These are phyloP conservation scores for Drosophila birchii DNA, from an alignment of 2,888 invertebrate species.

Conservation along the genomic window DNA sequence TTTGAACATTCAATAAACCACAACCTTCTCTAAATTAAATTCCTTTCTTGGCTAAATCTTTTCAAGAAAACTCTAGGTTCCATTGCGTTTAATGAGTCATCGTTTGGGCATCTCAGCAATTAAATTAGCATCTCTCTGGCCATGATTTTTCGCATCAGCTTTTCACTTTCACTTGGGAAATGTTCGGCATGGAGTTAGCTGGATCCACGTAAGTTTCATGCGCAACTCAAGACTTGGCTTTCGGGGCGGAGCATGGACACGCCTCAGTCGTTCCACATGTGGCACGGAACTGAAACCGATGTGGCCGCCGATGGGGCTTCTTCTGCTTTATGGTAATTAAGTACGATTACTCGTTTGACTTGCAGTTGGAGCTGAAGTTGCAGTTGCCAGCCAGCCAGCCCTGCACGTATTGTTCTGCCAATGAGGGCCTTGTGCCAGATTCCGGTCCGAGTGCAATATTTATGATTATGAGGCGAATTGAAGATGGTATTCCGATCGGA, in stretches of 20 bases:
- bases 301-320: conserved; percentile 33
- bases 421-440: conserved; percentile 64
- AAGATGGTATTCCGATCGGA: conserved; percentile 26
- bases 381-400: conserved; percentile 21
- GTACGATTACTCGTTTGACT: conserved; percentile 36
- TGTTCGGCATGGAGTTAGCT: conserved; percentile 15
- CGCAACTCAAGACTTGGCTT: conserved; percentile 18
- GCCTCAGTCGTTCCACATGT: conserved; percentile 56
- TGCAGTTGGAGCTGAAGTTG: conserved; percentile 15
- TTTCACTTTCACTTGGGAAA: conserved; percentile 53
- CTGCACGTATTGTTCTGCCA: conserved; percentile 59
- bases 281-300: conserved; percentile 58
- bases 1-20: neutral
- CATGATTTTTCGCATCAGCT: conserved; percentile 17
- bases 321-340: conserved; percentile 55
- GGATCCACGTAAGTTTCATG: conserved; percentile 19
- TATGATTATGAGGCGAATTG: conserved; percentile 34
- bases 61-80: neutral
- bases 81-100: conserved; percentile 21
- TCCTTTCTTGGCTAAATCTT: neutral
- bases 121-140: neutral
- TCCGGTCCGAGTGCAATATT: conserved; percentile 41
- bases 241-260: conserved; percentile 29
- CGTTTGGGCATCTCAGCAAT: neutral
- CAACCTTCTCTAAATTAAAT: neutral